phyloP scores from a whole-genome alignment of 2,113 vertebrate genomes.

The Stigmatopora argus region DNA sequence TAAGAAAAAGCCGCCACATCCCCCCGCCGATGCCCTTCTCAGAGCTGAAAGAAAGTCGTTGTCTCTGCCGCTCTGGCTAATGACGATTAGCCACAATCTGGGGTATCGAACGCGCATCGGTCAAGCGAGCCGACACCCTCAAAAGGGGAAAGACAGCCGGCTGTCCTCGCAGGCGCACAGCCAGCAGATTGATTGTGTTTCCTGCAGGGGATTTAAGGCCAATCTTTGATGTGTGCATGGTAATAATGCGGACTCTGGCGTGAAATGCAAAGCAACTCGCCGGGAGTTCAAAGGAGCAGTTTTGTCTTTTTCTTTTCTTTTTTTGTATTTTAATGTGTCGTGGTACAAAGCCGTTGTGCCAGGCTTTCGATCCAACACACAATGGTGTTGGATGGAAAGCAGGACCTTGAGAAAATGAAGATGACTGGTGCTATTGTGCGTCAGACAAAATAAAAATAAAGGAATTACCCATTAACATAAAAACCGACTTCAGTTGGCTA shows the following conservation, averaged over 20 bases:
- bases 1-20: neutral
- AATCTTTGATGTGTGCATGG: conserved; percentile 12
- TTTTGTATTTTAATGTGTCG: neutral
- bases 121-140: conserved; percentile 4
- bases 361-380: too few relatives aligned
- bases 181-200: conserved; percentile 12
- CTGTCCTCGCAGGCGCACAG: conserved; percentile 7
- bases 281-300: conserved; percentile 1
- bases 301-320: neutral
- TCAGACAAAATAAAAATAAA: neutral
- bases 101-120: conserved; percentile 11
- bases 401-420: neutral
- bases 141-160: conserved; percentile 1
- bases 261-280: conserved; percentile 7
- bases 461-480: neutral
- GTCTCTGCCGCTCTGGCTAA: conserved; percentile 1
- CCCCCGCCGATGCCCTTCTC: conserved; percentile 4
- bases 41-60: conserved; percentile 12
- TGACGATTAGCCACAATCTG: conserved; percentile 17
- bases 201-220: conserved; percentile 5
- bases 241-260: neutral
- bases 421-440: neutral
- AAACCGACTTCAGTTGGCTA: neutral
- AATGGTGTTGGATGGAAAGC: neutral
- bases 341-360: neutral